These are phyloP conservation scores for Camponotus vicinus DNA, from an alignment of 1,140 invertebrate species.

Conservation along the genomic window DNA sequence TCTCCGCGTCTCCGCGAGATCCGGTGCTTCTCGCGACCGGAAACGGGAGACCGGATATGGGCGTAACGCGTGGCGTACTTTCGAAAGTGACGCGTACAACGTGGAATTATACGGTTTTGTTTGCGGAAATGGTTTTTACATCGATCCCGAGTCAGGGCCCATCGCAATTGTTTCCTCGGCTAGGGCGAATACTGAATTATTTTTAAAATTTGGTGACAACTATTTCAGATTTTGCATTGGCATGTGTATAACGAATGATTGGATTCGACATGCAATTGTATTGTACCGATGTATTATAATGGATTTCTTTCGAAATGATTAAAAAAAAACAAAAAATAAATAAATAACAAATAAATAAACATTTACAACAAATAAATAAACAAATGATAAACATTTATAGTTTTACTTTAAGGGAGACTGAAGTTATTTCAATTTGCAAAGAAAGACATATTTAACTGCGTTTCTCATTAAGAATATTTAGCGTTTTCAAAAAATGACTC, in stretches of 20 bases:
- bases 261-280: background rate
- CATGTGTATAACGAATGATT: background rate
- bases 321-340: no score
- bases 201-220: slow-evolving; percentile 28
- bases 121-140: slow-evolving; percentile 4
- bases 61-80: slow-evolving; percentile 45
- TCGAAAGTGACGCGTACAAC: slow-evolving; percentile 29
- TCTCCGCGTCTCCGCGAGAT: slow-evolving; percentile 4
- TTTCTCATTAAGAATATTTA: background rate
- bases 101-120: slow-evolving; percentile 51
- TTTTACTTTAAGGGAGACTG: background rate
- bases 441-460: background rate
- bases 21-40: slow-evolving; percentile 54
- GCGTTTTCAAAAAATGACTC: background rate
- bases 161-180: background rate
- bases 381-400: no score
- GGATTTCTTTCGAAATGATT: background rate
- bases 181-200: background rate
- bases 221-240: background rate
- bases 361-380: no score
- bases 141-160: background rate
- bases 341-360: no score
- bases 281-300: background rate
- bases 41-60: slow-evolving; percentile 66
- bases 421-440: background rate